Base-by-base conservation (phyloP, 2,797 vertebrate genomes). In the Peromyscus aztecus region DNA sequence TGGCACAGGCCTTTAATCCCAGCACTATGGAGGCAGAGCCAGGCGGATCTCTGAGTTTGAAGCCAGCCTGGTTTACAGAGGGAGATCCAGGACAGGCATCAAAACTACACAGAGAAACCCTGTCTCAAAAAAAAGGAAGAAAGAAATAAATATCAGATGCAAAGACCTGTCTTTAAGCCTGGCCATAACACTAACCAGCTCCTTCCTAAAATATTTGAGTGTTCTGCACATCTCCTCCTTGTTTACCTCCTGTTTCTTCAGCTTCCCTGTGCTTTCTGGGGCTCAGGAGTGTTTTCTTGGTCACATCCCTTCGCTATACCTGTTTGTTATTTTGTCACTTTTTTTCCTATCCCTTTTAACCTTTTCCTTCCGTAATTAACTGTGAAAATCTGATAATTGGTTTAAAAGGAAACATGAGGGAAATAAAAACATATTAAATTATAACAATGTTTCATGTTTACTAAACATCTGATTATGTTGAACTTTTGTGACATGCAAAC, bases 141-240 rank as follows among this genome's bases (percentile, higher is more conserved):
- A 14, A 52, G 52, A 14, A 14, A 52, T 12, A 4, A 14, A 85
- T 69, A 90, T 76, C 65, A 88, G 91, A 81, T 55, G n/a, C n/a
- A 59, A 87, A 96, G 46, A 61, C 40, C 31, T 49, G 83, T 93
- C 96, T 95, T 80, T 82, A 83, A 84, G 40, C 40, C 86, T 67
- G 90, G 73, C 86, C 59, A 87, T 43, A 83, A 84, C 16, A 71
- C 13, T 85, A 65, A 71, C 9, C 82, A 65, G 16, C 23, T 86
- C 65, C 52, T 95, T 93, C 29, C n/a, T 92, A 75, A 90, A 94
- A 93, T 89, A 91, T 93, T 61, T 93, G 93, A 89, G 40, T 31
- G 59, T 65, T 92, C 40, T 80, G 7, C 8, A 34, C 19, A 73
- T 87, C 57, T 89, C 31, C 57, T 89, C 31, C 82, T 90, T 61